Evolutionary conservation across 1,140 invertebrate species (phyloP), one percentile per base, ranked within the genome.

Genomic region (Diuraphis noxia): DNA sequence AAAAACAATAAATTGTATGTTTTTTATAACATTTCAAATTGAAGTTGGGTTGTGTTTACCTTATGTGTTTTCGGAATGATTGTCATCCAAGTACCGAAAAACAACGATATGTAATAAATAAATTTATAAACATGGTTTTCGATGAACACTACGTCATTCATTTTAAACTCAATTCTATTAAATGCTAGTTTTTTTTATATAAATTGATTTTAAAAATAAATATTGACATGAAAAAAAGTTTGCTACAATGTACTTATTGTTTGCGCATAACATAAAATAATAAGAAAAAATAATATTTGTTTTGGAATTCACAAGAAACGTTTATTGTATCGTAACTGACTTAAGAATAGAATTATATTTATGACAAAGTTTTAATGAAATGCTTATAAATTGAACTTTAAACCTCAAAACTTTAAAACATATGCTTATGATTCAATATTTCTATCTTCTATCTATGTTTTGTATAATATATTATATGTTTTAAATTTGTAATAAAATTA

Each of bases 31-130:
- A 38, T 79, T 79, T 79, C 7, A 79, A 8, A 36, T 79, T 79
- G 23, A 79, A 23, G 38, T 79, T 79, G 8, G 8, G 4, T 36
- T 82, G 41, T 82, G 2, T 34, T 90, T 79, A 90, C 88, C 88
- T 36, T 46, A 30, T 43, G 30, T 1, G 63, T 72, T 77, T 90
- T 90, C 1, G 63, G 36, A 52, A 1, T 21, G 30, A 40, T 25
- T 17, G 88, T 79, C 72, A 90, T 90, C 21, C 63, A 77, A 79
- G 88, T 90, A 38, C 88, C 88, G 8, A 90, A 90, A 40, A 46
- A 1, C 10, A 79, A 36, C n/a, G 88, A 79, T n/a, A 36, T 1
- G 40, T 90, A 90, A 30, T 90, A 38, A 30, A 90, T 46, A 36
- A 43, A 90, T 77, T 34, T 34, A 40, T 43, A 79, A 13, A 46